Conservation (phyloP, 35 echinoderm and acorn worm species). For the Eucidaris tribuloides region DNA sequence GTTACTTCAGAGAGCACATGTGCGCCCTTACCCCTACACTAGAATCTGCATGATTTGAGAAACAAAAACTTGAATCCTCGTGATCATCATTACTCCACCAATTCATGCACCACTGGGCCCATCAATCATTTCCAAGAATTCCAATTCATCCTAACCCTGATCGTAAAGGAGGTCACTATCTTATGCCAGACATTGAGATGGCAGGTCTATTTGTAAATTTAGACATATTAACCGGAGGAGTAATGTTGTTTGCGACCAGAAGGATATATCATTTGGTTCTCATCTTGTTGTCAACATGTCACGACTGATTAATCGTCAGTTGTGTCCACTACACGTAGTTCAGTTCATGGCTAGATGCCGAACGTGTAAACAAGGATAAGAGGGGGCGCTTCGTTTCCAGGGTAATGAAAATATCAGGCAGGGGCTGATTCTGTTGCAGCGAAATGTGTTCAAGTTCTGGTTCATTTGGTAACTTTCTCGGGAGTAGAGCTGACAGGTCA, state of each 20-base stretch:
- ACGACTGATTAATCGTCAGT: conserved; percentile 17
- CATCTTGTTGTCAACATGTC: conserved; percentile 40
- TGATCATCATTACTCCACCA: conserved; percentile 11
- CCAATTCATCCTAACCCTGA: background rate
- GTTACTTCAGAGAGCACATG: too few species aligned
- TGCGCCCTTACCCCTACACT: too few species aligned
- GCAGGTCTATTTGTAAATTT: conserved; percentile 8
- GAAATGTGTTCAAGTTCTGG: conserved; percentile 1
- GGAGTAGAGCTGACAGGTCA: conserved; percentile 3
- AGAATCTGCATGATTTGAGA: too few species aligned
- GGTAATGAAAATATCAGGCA: background rate
- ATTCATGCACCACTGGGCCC: conserved; percentile 13
- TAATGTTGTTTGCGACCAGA: conserved; percentile 23
- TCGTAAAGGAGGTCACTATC: background rate
- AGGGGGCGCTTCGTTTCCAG: background rate
- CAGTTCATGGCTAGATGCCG: background rate
- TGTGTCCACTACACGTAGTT: background rate
- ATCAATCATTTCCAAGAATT: conserved; percentile 18
- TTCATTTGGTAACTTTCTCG: too few species aligned
- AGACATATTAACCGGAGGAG: conserved; percentile 20
- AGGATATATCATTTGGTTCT: conserved; percentile 36
- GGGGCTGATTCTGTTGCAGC: conserved; percentile 9
- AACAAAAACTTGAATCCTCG: too few species aligned
- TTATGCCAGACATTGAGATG: conserved; percentile 1
- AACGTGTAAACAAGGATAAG: background rate